Base-by-base conservation (phyloP, 1,140 invertebrate species). In the Zaprionus gabonicus region DNA sequence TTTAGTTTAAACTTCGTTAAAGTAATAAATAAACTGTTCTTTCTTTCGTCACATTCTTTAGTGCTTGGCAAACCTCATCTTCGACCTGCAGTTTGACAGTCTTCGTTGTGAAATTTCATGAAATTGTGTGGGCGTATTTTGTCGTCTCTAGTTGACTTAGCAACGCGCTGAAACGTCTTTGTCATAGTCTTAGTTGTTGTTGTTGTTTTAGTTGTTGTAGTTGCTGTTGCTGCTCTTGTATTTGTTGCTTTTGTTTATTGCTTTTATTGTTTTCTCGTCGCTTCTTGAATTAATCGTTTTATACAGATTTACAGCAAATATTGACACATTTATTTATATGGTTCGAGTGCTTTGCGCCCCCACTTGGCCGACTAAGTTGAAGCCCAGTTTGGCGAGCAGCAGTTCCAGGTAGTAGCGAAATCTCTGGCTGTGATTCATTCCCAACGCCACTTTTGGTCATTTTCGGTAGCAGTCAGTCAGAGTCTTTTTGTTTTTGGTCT, bases 261-360 rank as follows among this genome's bases (percentile, higher is more conserved):
- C 59, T 65, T 76, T 68, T 60, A 25, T 59, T 56, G 23, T 56
- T 28, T 31, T 56, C 13, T 28, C 27, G 23, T 15, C 36, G 51
- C 64, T 41, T 56, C 64, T 66, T 34, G 3, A 66, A 44, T 66
- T 66, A 55, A 66, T 20, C 51, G 51, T 36, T 66, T 65, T 56
- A 44, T 62, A 62, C 17, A 25, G 38, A 59, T 25, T 66, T 65
- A 41, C 15, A 17, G 38, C 78, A 65, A 84, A 67, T 71, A 74
- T 68, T 83, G 78, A 83, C 69, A 73, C 78, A 73, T 57, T 76
- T 80, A 23, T 68, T 51, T 69, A 51, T 68, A 73, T 75, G 49
- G 27, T 36, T 63, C 27, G 68, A 69, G 66, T 74, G 57, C 20
- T 51, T 56, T 62, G 23, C 60, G 31, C 38, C 36, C 38, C 36